Evolutionary conservation across 2,113 vertebrate genomes (phyloP), one percentile per base, ranked within the genome.

Genomic region (Calonectris borealis): DNA sequence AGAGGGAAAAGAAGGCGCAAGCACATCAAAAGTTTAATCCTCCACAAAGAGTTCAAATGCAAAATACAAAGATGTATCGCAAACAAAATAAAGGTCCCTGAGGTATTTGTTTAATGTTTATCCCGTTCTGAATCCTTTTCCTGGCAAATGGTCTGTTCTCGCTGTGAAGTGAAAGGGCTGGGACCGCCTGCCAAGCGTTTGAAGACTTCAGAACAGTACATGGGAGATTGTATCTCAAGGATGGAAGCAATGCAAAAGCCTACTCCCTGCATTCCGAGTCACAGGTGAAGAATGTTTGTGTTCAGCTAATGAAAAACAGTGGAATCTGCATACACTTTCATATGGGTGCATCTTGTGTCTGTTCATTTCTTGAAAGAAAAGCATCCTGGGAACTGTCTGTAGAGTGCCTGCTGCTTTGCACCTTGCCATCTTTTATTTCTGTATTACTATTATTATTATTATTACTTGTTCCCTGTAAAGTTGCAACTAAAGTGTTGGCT

Each of bases 51-150:
- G 66, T 73, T 92, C 82, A 94, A 91, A 96, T 85, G 65, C 48
- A 93, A 96, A 96, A 94, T 48, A 85, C 70, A 40, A 88, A 96
- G 91, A 75, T 83, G 66, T 84, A 91, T 92, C 85, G 84, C 94
- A 94, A 96, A 96, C 60, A 96, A 96, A 97, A 82, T 77, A 77
- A 80, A 94, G 51, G 81, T 96, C 89, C 92, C 97, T 82, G 71
- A 95, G 92, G 93, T 70, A 91, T 94, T 96, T 95, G 52, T 96
- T 96, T 97, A 65, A 97, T 97, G 94, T 95, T 95, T 96, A 78
- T 92, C 92, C 93, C 86, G 82, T 83, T 94, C 90, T 91, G 83
- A 96, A 96, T 93, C 95, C 84, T 92, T 96, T 83, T 66, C 96
- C 97, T 97, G 97, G 97, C 96, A 96, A 94, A 91, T 6, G 17